Evolutionary conservation across 1,140 invertebrate genomes (phyloP).

Genomic region (fruit fly (Drosophila melanogaster)): Release_6_plus_ISO1_MT NT_037436.4:12104001-12104500

Average conservation of each 20-base stretch:
- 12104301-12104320: conserved; percentile 18
- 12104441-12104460: conserved; percentile 13
- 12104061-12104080: conserved; percentile 1
- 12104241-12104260: conserved; percentile 56
- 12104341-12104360: conserved; percentile 15
- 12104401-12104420: conserved; percentile 32
- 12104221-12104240: conserved; percentile 23
- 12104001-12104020: no score
- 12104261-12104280: conserved; percentile 59
- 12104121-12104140: background rate
- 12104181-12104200: conserved; percentile 24
- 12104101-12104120: conserved; percentile 24
- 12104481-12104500: conserved; percentile 5
- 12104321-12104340: conserved; percentile 15
- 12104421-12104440: conserved; percentile 66
- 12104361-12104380: conserved; percentile 54
- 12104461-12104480: no score
- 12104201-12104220: conserved; percentile 34
- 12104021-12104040: no score
- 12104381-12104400: conserved; percentile 41
- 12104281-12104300: conserved; percentile 17
- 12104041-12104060: background rate
- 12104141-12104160: background rate
- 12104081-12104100: background rate
- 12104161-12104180: background rate